Evolutionary conservation across 1,140 invertebrate genomes (phyloP).

Genomic region (Papilio helenus): DNA sequence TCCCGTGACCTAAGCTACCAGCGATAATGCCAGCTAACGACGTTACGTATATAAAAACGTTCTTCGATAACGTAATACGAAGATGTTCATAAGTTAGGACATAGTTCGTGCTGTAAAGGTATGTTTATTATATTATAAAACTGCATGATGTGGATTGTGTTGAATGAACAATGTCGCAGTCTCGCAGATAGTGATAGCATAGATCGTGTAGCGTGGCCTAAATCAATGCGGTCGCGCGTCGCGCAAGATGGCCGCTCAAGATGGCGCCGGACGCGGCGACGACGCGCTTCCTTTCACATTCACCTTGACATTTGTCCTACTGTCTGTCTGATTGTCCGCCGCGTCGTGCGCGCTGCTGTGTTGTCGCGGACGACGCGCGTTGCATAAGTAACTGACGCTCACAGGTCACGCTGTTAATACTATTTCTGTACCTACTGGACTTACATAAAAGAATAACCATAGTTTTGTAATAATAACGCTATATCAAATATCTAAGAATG

Average conservation of each 20-base stretch:
- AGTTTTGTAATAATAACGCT: neutral
- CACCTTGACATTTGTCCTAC: conserved; percentile 66
- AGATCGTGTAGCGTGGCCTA: conserved; percentile 24
- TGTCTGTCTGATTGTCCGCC: conserved; percentile 58
- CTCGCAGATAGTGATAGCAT: too few relatives aligned
- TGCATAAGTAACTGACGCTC: conserved; percentile 46
- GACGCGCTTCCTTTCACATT: conserved; percentile 63
- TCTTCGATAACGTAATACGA: neutral
- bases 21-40: neutral
- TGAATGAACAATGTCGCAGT: neutral
- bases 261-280: conserved; percentile 35
- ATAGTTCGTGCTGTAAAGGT: too few relatives aligned
- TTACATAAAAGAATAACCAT: neutral
- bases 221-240: neutral
- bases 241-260: conserved; percentile 19
- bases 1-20: neutral
- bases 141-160: neutral
- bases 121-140: neutral
- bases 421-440: neutral
- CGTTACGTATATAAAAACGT: neutral
- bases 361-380: conserved; percentile 43
- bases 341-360: conserved; percentile 39
- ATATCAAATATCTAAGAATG: neutral
- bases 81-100: too few relatives aligned
- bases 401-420: neutral